Base-by-base conservation (phyloP, 2,888 invertebrate genomes). In the Melanargia galathea region DNA sequence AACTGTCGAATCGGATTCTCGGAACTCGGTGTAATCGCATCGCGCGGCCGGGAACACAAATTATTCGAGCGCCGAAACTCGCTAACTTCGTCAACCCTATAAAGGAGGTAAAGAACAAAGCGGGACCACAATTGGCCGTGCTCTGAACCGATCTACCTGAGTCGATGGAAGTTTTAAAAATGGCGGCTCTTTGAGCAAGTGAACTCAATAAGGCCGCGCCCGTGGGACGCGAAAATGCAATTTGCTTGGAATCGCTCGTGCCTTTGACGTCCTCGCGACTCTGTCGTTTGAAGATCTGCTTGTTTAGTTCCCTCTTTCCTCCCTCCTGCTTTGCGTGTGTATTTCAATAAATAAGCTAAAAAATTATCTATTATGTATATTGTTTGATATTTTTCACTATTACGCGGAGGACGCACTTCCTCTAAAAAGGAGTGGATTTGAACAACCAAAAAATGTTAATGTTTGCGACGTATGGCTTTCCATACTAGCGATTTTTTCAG, bases 181-280 rank as follows among this genome's bases (percentile, higher is more conserved):
- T 87, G 87, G 86, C 86, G 81, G 85, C 85, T 89, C 89, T 91
- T 89, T 89, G 90, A 90, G 78, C 80, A 79, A 65, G 18, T 51
- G 83, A 89, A 91, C 83, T 89, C 89, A 82, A 91, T 91, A 87
- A 87, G 80, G 81, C 77, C 75, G 73, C 78, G 83, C 87, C 86
- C 86, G 83, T 83, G 90, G 90, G 90, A 90, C 88, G 90, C 86
- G 88, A 83, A 90, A 90, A 91, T 89, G 83, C 81, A 87, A 90
- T 90, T 90, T 86, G 84, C 72, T 71, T 80, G 80, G 87, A 89
- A 88, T 88, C 85, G 86, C 81, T 86, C 83, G 82, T 82, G 84
- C 85, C 89, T 90, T 90, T 90, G 90, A 90, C 86, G 84, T 71
- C 66, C 73, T 75, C 74, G 79, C 79, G 77, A 79, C 72, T 72